Conservation (phyloP, 2,888 invertebrate genomes). For the Lissonota sp. region DNA sequence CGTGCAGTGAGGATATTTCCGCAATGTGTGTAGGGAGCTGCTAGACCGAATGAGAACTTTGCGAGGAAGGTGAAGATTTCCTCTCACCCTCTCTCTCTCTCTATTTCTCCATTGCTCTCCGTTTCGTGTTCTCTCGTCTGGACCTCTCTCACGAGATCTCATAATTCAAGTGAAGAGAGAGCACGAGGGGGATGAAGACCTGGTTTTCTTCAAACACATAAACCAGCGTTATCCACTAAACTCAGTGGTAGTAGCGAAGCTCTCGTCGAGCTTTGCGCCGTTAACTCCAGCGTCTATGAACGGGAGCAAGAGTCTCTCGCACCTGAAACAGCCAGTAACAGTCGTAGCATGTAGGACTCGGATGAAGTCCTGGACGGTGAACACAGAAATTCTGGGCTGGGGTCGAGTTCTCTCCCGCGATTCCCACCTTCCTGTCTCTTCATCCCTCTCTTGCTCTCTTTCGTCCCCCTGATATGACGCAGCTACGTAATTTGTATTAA, state of each 20-base stretch:
- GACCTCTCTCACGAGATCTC: constrained; percentile 50
- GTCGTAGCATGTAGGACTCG: constrained; percentile 2
- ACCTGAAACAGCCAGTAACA: constrained; percentile 46
- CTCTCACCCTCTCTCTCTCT: constrained; percentile 47
- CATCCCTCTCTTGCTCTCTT: constrained; percentile 2
- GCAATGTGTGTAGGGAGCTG: background rate
- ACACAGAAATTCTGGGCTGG: constrained; percentile 6
- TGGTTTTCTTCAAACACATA: constrained; percentile 64
- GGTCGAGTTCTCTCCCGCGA: background rate
- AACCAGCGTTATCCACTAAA: constrained; percentile 61
- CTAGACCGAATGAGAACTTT: constrained; percentile 40
- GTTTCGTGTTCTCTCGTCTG: constrained; percentile 45
- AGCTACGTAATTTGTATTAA: constrained; percentile 56
- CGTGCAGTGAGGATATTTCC: constrained; percentile 21
- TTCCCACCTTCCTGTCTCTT: constrained; percentile 2
- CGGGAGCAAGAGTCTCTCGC: constrained; percentile 52
- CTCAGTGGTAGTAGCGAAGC: constrained; percentile 50
- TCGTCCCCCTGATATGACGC: constrained; percentile 36
- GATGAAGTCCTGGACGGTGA: constrained; percentile 9
- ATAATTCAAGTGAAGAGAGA: constrained; percentile 54
- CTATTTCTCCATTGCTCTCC: constrained; percentile 14
- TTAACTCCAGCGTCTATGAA: constrained; percentile 39
- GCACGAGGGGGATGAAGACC: constrained; percentile 29
- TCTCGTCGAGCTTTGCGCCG: constrained; percentile 45
- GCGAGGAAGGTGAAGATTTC: constrained; percentile 49